phyloP scores from a whole-genome alignment of 37 sponge, comb jelly and placozoan species.

The Ianthella basta region DNA sequence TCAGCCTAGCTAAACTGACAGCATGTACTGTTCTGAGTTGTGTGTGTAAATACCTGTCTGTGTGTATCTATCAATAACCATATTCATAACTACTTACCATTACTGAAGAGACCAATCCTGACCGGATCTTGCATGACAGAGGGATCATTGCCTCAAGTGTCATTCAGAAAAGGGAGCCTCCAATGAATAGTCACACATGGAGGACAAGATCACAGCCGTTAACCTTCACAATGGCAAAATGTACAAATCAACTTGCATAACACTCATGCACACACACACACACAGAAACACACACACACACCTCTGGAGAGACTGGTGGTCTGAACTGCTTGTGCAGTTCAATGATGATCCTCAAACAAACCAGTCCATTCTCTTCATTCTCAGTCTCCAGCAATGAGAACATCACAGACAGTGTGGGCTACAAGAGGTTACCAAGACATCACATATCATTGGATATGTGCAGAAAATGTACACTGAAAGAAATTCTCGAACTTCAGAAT shows the following conservation, averaged over 20 bases:
- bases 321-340: slow-evolving; percentile 95
- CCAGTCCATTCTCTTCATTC: slow-evolving; percentile 96
- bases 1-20: no score
- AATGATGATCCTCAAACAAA: slow-evolving; percentile 94
- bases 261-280: not conserved
- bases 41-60: no score
- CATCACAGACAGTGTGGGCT: slow-evolving; percentile 73
- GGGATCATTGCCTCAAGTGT: slow-evolving; percentile 38
- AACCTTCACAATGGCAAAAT: no score
- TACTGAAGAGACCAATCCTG: slow-evolving; percentile 12
- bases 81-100: not conserved
- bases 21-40: no score
- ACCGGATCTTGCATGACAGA: slow-evolving; percentile 42
- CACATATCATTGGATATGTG: not conserved
- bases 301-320: slow-evolving; percentile 86
- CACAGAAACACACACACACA: slow-evolving; percentile 1
- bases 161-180: slow-evolving; percentile 19
- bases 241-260: no score
- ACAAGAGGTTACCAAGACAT: not conserved
- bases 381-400: slow-evolving; percentile 85
- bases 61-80: no score
- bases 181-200: not conserved
- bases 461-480: no score
- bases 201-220: no score
- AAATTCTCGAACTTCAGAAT: no score